Base-by-base conservation (phyloP, 2,113 vertebrate species). In the Mobula birostris region DNA sequence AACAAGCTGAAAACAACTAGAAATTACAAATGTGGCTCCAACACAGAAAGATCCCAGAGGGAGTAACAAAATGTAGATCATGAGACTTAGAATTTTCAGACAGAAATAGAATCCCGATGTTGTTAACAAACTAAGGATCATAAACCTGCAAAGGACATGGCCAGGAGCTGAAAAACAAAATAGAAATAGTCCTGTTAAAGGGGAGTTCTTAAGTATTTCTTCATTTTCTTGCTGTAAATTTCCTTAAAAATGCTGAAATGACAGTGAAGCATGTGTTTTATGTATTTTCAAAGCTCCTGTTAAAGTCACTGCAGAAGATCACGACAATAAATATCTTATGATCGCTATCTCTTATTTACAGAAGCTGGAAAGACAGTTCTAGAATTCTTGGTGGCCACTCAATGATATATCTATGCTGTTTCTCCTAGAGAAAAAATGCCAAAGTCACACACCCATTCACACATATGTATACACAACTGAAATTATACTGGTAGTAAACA, bases 1-100 rank as follows among this genome's bases (percentile, higher is more conserved):
- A 90, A 90, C 85, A 90, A 90, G 85, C 61, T 66, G 61, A 90
- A 66, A 90, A 90, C 85, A 90, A 90, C 85, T 68, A 90, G n/a
- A 90, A 66, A 90, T 90, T 79, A 90, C 85, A 90, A 32, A 90
- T 66, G 61, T 14, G 58, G 61, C 61, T 68, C 61, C 58, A 14
- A 66, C n/a, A 66, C 58, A 66, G 61, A 32, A 32, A 90, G 85
- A 61, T 32, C 61, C 85, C 61, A 68, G 85, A 90, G 61, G 61
- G 32, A 90, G 2, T 85, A 61, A 85, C 29, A 21, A 85, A 61
- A 29, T 61, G 48, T 5, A 85, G 9, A 24, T 27, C 24, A 19
- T 61, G 21, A 61, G 82, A 56, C 21, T 7, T 14, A 36, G 77
- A 82, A 56, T 58, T 85, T 85, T 61, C 48, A 85, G 9, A 85